Base-by-base conservation (phyloP, 2,888 invertebrate genomes). In the Lymantria dispar region DNA sequence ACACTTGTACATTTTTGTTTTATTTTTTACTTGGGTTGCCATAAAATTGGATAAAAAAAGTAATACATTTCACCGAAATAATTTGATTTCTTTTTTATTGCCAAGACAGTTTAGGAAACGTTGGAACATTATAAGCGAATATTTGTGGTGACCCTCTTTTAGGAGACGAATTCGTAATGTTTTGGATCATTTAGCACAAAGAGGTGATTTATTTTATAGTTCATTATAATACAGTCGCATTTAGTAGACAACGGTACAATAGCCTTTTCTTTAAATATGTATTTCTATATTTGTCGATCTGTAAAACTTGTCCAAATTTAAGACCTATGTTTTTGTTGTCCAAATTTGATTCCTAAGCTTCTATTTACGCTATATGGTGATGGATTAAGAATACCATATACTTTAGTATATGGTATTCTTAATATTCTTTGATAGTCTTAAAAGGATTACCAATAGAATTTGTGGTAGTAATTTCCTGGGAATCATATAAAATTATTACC, bases 11-110 rank as follows among this genome's bases (percentile, higher is more conserved):
- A 54, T 50, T 58, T 60, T 63, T 55, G 45, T 56, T 44, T 68
- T 61, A 55, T 55, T 60, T 62, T 38, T 50, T 53, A 52, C 42
- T 50, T 22, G 48, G 38, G 33, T 58, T 56, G 50, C 56, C 54
- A 50, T 57, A 58, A 56, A 68, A 60, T 62, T 58, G 50, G 51
- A 45, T 48, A 47, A 57, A 59, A n/a, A 60, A 64, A 51, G 47
- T 50, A 45, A 45, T 52, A 54, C 45, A 7, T 60, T 68, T 60
- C 46, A 39, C 50, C 50, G 45, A 66, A 60, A 68, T 52, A 22
- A 48, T 58, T 51, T 56, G 56, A 62, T 65, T 62, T 60, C 47
- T 60, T 65, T 64, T 66, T 65, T 60, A 53, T 62, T 55, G 43
- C n/a, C 42, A 30, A 40, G 45, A 53, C 56, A 56, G 52, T 62